Percentiles rank a stretch among this genome's conserved stretches.
phyloP scores from a whole-genome alignment of 30 jellyfish, hydroid and myxozoan species.

The Pelagia noctiluca region DNA sequence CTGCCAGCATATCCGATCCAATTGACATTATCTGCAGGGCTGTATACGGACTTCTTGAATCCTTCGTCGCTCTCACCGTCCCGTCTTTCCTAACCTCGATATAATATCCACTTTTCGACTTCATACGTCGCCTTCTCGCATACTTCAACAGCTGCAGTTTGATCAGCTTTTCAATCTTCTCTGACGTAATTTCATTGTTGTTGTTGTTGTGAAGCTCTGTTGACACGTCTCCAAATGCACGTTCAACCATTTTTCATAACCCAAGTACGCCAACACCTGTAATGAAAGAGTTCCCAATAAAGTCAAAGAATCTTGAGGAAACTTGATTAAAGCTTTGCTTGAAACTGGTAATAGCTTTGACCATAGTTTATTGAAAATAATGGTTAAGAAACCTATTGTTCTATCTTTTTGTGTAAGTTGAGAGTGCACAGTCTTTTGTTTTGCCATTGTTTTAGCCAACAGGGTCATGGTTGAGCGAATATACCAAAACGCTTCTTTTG shows the following conservation, averaged over 20 bases:
- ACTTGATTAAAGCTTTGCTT: too few species aligned
- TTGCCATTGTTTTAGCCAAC: too few species aligned
- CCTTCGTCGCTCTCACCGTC: slow-evolving; percentile 87
- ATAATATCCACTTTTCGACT: slow-evolving; percentile 87
- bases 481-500: too few species aligned
- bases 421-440: too few species aligned
- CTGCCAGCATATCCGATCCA: slow-evolving; percentile 98
- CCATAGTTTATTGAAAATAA: too few species aligned
- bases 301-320: slow-evolving; percentile 1
- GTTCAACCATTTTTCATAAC: slow-evolving; percentile 57
- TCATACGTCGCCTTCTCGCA: slow-evolving; percentile 90
- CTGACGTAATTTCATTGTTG: slow-evolving; percentile 56
- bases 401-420: too few species aligned
- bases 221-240: slow-evolving; percentile 42
- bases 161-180: slow-evolving; percentile 86
- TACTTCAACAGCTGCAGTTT: slow-evolving; percentile 84
- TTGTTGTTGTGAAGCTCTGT: slow-evolving; percentile 35
- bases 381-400: too few species aligned
- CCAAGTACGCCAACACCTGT: too few species aligned
- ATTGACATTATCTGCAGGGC: slow-evolving; percentile 93
- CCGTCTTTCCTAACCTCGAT: slow-evolving; percentile 92
- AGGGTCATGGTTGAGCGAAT: too few species aligned
- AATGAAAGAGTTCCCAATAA: slow-evolving; percentile 29
- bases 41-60: slow-evolving; percentile 81
- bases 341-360: too few species aligned